Percentiles rank a stretch among this genome's conserved stretches.
phyloP scores from a whole-genome alignment of 2,888 invertebrate species.

The Noctua janthina region DNA sequence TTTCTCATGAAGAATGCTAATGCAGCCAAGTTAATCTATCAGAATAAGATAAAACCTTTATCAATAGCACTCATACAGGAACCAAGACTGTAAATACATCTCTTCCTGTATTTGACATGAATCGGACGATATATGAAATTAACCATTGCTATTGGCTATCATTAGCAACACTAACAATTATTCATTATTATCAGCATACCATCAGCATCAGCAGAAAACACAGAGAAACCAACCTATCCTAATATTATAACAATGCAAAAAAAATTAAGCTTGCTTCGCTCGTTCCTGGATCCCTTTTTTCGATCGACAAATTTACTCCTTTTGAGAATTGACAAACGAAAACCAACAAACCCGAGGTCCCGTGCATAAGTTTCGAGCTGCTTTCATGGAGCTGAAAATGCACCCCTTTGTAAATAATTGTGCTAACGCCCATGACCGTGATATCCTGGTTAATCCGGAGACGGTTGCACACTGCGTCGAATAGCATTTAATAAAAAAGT shows the following conservation, averaged over 20 bases:
- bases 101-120: neutral
- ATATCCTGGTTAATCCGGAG: neutral
- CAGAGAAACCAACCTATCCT: neutral
- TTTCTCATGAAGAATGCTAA: no score
- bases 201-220: no score
- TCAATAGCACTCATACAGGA: neutral
- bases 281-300: no score
- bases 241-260: no score
- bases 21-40: neutral
- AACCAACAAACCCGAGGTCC: neutral
- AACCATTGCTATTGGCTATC: neutral
- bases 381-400: neutral
- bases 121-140: neutral
- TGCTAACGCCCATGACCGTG: neutral
- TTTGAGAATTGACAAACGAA: neutral
- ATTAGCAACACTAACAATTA: no score
- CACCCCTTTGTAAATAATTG: neutral
- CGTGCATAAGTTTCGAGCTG: neutral
- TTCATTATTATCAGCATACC: no score
- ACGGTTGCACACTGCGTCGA: neutral
- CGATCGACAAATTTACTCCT: neutral
- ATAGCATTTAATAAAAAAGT: no score
- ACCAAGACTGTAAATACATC: neutral
- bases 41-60: no score
- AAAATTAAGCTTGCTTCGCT: no score